Evolutionary conservation across 2,888 invertebrate genomes (phyloP).

Genomic region (Sinotaia quadrata): DNA sequence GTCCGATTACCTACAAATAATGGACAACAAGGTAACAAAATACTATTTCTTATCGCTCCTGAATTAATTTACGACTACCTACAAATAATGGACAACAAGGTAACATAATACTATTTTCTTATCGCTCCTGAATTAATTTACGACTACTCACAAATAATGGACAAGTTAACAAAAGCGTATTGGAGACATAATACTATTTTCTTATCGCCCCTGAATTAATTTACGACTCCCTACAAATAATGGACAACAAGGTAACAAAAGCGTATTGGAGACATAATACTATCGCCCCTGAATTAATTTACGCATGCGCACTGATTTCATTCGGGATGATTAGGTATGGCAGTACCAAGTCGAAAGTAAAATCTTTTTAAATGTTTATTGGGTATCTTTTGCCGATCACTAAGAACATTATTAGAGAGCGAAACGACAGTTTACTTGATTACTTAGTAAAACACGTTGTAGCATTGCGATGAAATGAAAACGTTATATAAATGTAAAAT

Average conservation of each 20-base stretch:
- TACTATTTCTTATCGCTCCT: constrained; percentile 40
- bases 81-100: constrained; percentile 79
- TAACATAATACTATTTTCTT: constrained; percentile 46
- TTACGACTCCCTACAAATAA: constrained; percentile 94
- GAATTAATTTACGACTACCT: constrained; percentile 93
- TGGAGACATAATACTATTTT: constrained; percentile 47
- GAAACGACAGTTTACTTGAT: too few species aligned
- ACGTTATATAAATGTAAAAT: too few species aligned
- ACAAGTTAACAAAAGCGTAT: too few species aligned
- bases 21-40: constrained; percentile 71
- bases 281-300: constrained; percentile 76
- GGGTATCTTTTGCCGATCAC: too few species aligned
- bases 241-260: constrained; percentile 71
- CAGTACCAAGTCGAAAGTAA: too few species aligned
- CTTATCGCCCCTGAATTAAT: constrained; percentile 73
- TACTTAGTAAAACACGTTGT: too few species aligned
- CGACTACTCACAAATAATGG: constrained; percentile 93
- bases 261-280: constrained; percentile 50
- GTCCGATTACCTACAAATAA: constrained; percentile 94
- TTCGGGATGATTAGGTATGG: too few species aligned
- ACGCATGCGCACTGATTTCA: constrained; percentile 96
- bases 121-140: constrained; percentile 78
- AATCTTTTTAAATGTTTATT: too few species aligned
- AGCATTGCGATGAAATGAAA: too few species aligned
- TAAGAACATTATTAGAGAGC: too few species aligned